Percentiles rank a stretch among this genome's conserved stretches.
Conservation (phyloP, 1,140 invertebrate genomes). For the Nymphalis io region DNA sequence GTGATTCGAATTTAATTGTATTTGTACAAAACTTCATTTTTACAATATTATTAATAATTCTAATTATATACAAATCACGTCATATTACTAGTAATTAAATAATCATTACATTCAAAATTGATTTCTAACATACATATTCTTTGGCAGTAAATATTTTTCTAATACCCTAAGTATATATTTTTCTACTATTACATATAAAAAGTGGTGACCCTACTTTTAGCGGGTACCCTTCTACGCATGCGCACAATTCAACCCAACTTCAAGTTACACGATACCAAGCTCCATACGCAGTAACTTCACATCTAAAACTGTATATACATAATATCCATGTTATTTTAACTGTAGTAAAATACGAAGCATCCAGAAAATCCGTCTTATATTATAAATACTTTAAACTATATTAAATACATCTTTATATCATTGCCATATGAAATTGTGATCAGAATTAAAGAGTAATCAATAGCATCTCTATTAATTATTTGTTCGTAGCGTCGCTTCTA, state of each 20-base stretch:
- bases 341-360: slow-evolving; percentile 67
- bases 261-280: slow-evolving; percentile 61
- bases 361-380: slow-evolving; percentile 66
- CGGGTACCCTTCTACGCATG: slow-evolving; percentile 63
- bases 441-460: slow-evolving; percentile 60
- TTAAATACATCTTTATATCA: slow-evolving; percentile 22
- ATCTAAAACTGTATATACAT: slow-evolving; percentile 72
- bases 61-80: too few species aligned
- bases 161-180: not conserved
- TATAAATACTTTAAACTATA: slow-evolving; percentile 30
- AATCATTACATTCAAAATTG: too few species aligned
- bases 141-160: too few species aligned
- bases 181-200: not conserved
- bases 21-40: not conserved
- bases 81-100: too few species aligned
- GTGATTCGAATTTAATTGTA: not conserved
- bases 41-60: not conserved
- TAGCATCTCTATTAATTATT: slow-evolving; percentile 71
- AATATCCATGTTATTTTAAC: slow-evolving; percentile 62
- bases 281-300: slow-evolving; percentile 66
- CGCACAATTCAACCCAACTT: slow-evolving; percentile 54
- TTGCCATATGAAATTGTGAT: slow-evolving; percentile 19
- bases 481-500: slow-evolving; percentile 57
- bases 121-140: too few species aligned
- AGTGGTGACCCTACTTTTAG: slow-evolving; percentile 14